Evolutionary conservation across 1,140 invertebrate species (phyloP).

Genomic region (Yoshiicerus persimilis): DNA sequence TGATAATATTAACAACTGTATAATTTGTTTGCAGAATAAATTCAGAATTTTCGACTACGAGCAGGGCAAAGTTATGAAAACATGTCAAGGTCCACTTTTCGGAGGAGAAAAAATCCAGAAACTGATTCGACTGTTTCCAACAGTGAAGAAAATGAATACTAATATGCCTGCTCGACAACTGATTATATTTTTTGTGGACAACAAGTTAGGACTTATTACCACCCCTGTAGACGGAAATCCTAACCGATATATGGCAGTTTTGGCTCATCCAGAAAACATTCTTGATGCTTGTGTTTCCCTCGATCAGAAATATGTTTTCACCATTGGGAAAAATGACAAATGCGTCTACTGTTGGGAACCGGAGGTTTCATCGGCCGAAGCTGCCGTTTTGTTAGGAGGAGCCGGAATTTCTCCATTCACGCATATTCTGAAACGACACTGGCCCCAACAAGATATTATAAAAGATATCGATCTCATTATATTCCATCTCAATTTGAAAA

Average conservation of each 20-base stretch:
- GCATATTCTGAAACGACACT: slow-evolving; percentile 61
- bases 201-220: slow-evolving; percentile 42
- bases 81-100: slow-evolving; percentile 67
- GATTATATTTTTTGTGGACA: neutral
- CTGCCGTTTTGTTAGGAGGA: slow-evolving; percentile 57
- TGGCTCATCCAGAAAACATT: slow-evolving; percentile 65
- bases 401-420: slow-evolving; percentile 61
- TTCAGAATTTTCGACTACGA: slow-evolving; percentile 39
- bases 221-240: slow-evolving; percentile 66
- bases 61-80: slow-evolving; percentile 58
- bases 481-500: slow-evolving; percentile 63
- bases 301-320: slow-evolving; percentile 61
- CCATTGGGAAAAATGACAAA: slow-evolving; percentile 60
- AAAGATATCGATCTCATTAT: slow-evolving; percentile 34
- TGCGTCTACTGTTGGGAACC: slow-evolving; percentile 63
- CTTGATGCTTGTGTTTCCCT: slow-evolving; percentile 51
- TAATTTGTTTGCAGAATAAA: slow-evolving; percentile 38
- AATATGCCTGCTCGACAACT: neutral
- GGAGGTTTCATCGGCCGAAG: slow-evolving; percentile 58
- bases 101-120: slow-evolving; percentile 50
- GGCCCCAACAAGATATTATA: slow-evolving; percentile 11
- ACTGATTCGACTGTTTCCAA: neutral
- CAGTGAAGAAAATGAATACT: neutral
- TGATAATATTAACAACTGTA: too few species aligned
- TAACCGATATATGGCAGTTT: slow-evolving; percentile 65